These are phyloP conservation scores for Acrocyrtus sp. DNA, from an alignment of 2,888 invertebrate genomes.

Conservation along the genomic window DNA sequence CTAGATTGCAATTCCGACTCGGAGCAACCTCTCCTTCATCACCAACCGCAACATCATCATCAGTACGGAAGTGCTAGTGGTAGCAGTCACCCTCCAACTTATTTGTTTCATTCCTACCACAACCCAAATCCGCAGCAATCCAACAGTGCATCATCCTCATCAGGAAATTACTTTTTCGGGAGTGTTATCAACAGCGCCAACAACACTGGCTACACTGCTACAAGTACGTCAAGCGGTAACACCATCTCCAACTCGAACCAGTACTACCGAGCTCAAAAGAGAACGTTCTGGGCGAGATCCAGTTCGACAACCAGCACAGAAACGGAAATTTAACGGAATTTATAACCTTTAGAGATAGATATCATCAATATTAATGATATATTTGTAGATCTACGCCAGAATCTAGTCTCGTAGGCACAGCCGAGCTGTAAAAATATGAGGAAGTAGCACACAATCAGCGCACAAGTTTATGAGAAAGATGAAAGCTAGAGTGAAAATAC, in stretches of 20 bases:
- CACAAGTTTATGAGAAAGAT: too few species aligned
- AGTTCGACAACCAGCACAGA: slow-evolving; percentile 62
- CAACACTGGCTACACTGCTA: slow-evolving; percentile 30
- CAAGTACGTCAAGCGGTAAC: slow-evolving; percentile 35
- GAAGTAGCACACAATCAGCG: too few species aligned
- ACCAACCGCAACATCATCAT: slow-evolving; percentile 14
- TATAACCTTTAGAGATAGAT: background rate
- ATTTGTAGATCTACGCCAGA: too few species aligned
- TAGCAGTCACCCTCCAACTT: slow-evolving; percentile 20
- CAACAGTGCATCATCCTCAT: background rate
- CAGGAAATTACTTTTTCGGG: slow-evolving; percentile 23
- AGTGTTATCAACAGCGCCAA: slow-evolving; percentile 22
- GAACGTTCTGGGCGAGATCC: slow-evolving; percentile 62
- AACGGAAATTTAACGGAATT: slow-evolving; percentile 59
- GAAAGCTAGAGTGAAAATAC: too few species aligned
- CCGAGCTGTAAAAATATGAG: too few species aligned
- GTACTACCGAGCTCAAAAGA: slow-evolving; percentile 62
- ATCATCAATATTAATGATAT: background rate
- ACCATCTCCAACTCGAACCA: slow-evolving; percentile 45
- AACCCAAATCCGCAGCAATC: slow-evolving; percentile 18
- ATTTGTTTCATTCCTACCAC: slow-evolving; percentile 43
- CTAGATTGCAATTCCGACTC: slow-evolving; percentile 43
- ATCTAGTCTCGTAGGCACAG: too few species aligned
- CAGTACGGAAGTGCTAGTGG: slow-evolving; percentile 19
- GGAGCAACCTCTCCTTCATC: slow-evolving; percentile 36